Percentiles rank a stretch among this genome's conserved stretches.
These are phyloP conservation scores for Endotricha flammealis DNA, from an alignment of 2,888 invertebrate genomes.

Conservation along the genomic window DNA sequence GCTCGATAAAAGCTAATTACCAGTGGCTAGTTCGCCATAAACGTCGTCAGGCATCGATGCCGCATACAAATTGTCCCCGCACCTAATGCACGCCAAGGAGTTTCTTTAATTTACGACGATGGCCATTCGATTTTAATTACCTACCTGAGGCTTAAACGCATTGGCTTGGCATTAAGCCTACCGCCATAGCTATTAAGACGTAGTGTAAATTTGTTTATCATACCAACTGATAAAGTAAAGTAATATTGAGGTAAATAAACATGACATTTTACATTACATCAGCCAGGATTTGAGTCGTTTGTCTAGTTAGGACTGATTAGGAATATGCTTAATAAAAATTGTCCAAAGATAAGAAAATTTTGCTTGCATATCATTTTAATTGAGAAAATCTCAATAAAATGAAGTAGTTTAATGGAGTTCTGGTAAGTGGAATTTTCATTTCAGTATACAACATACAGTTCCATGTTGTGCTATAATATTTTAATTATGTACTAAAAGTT, in stretches of 20 bases:
- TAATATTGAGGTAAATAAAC: slow-evolving; percentile 5
- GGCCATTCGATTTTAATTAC: slow-evolving; percentile 20
- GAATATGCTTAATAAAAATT: too few species aligned
- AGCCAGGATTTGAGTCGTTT: not conserved
- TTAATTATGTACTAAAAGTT: too few species aligned
- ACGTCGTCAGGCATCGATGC: slow-evolving; percentile 43
- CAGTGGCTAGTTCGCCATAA: slow-evolving; percentile 43
- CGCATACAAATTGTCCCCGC: slow-evolving; percentile 57
- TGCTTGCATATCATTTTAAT: too few species aligned
- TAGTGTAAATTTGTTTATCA: slow-evolving; percentile 4
- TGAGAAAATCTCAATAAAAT: too few species aligned
- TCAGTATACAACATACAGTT: too few species aligned
- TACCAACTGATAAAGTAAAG: not conserved
- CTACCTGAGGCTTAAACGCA: slow-evolving; percentile 25
- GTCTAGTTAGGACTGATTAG: not conserved
- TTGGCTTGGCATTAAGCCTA: slow-evolving; percentile 26
- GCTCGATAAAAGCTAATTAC: slow-evolving; percentile 42
- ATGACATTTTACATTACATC: slow-evolving; percentile 4
- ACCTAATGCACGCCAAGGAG: slow-evolving; percentile 31
- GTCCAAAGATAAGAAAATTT: too few species aligned
- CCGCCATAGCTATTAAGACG: slow-evolving; percentile 5
- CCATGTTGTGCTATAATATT: too few species aligned
- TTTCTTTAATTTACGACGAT: slow-evolving; percentile 28
- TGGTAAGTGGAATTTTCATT: too few species aligned
- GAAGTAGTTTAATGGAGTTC: too few species aligned